These are phyloP conservation scores for Amblyteles armatorius DNA, from an alignment of 2,888 invertebrate species.

Conservation along the genomic window DNA sequence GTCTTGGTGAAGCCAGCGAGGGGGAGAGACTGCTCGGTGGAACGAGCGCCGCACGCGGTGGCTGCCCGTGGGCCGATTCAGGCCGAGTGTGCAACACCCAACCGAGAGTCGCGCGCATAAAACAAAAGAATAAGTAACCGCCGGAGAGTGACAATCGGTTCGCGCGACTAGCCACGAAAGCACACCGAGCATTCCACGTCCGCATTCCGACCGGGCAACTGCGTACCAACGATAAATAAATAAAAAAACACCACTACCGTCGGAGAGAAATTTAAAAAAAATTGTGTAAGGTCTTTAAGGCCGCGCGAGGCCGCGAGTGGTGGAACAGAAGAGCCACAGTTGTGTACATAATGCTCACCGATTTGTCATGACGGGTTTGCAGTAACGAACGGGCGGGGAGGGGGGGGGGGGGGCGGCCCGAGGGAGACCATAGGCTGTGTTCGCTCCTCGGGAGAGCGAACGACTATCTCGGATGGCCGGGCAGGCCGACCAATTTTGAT, in stretches of 20 bases:
- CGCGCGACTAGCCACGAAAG: neutral
- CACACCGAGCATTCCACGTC: constrained; percentile 13
- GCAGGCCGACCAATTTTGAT: constrained; percentile 73
- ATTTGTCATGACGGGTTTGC: constrained; percentile 6
- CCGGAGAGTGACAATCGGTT: constrained; percentile 12
- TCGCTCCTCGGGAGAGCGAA: neutral
- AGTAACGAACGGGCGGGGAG: neutral
- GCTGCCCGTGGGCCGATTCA: constrained; percentile 46
- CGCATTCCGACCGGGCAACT: constrained; percentile 35
- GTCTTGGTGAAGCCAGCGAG: constrained; percentile 50
- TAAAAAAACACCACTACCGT: neutral
- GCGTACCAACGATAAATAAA: neutral
- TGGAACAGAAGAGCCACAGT: neutral
- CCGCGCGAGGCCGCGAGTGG: neutral
- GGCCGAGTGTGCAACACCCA: constrained; percentile 24
- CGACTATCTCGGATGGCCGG: constrained; percentile 13
- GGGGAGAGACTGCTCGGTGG: constrained; percentile 35
- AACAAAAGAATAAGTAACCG: neutral
- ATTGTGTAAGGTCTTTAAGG: neutral
- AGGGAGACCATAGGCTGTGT: neutral
- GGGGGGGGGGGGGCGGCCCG: neutral
- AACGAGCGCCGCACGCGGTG: constrained; percentile 50
- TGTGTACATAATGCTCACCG: constrained; percentile 6
- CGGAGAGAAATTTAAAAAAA: neutral
- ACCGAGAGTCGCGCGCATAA: neutral